phyloP scores from a whole-genome alignment of 2,888 invertebrate species.

The Torymus aiolomorphi region DNA sequence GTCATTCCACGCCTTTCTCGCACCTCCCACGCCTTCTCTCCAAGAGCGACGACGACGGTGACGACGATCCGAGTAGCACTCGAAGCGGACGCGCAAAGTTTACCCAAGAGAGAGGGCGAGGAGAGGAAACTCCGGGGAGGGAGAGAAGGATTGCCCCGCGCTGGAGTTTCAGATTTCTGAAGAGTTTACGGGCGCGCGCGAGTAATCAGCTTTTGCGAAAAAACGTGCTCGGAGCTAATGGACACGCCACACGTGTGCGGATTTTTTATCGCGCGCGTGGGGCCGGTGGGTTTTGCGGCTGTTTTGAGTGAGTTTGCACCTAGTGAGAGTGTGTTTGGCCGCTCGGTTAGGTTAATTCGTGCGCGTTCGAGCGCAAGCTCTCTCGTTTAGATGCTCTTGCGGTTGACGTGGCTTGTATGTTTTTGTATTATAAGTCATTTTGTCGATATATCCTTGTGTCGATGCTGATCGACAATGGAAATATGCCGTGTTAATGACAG shows the following conservation, averaged over 20 bases:
- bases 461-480: too few relatives aligned
- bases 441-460: too few relatives aligned
- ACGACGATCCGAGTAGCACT: conserved; percentile 28
- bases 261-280: background rate
- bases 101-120: conserved; percentile 10
- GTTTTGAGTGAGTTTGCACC: too few relatives aligned
- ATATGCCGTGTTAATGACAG: too few relatives aligned
- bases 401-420: too few relatives aligned
- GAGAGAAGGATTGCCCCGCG: conserved; percentile 14
- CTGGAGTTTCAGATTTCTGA: conserved; percentile 29
- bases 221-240: background rate
- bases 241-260: background rate
- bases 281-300: too few relatives aligned
- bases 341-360: too few relatives aligned
- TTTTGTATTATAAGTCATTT: too few relatives aligned
- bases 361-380: too few relatives aligned
- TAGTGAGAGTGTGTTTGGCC: too few relatives aligned
- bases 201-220: conserved; percentile 18
- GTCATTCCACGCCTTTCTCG: background rate
- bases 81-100: conserved; percentile 20
- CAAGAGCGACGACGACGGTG: background rate
- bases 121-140: background rate
- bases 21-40: background rate
- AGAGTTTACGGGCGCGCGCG: background rate
- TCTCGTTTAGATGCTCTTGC: too few relatives aligned